phyloP scores from a whole-genome alignment of 2,797 vertebrate species.

The Anguilla pacifica region DNA sequence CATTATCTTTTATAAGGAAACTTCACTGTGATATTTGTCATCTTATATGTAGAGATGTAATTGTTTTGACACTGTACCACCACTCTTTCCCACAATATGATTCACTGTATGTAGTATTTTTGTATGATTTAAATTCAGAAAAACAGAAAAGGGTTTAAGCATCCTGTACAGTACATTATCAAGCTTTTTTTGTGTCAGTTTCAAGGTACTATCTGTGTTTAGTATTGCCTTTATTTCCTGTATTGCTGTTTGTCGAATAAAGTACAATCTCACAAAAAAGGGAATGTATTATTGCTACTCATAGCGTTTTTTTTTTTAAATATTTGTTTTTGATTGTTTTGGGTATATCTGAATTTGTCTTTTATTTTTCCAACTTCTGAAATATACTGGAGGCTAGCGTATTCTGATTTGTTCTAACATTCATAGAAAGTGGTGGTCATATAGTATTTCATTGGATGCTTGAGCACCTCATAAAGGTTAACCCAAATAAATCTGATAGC shows the following conservation, averaged over 20 bases:
- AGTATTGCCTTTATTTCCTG: not conserved
- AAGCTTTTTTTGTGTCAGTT: not conserved
- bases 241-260: slow-evolving; percentile 12
- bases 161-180: not conserved
- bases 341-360: not conserved
- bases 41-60: slow-evolving; percentile 35
- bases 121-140: slow-evolving; percentile 17
- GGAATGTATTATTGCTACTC: not conserved
- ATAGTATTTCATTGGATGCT: not conserved
- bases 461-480: not conserved
- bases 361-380: not conserved
- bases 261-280: slow-evolving; percentile 11
- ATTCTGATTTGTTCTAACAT: not conserved
- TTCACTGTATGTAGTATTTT: slow-evolving; percentile 60
- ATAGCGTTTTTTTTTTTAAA: not conserved
- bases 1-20: slow-evolving; percentile 43
- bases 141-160: not conserved
- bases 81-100: slow-evolving; percentile 52
- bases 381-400: not conserved
- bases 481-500: not conserved
- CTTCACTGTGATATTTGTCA: slow-evolving; percentile 62
- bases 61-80: slow-evolving; percentile 69
- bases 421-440: not conserved
- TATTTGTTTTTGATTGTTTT: not conserved
- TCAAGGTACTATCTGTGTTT: not conserved